These are phyloP conservation scores for Drosophila subquinaria DNA, from an alignment of 2,888 invertebrate species.

Conservation along the genomic window DNA sequence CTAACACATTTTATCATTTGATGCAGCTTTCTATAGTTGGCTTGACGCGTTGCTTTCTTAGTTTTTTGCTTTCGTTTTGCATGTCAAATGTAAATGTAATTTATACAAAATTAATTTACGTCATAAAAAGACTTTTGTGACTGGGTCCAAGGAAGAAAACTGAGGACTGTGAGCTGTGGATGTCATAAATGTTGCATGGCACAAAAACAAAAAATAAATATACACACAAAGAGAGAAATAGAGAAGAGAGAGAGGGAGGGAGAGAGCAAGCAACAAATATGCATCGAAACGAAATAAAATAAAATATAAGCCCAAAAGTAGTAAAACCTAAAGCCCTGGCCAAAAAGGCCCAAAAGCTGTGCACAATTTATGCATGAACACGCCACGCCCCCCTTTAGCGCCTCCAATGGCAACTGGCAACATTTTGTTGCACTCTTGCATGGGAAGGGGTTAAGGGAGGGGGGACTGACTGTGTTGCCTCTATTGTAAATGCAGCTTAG, in stretches of 20 bases:
- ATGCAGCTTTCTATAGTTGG: conserved; percentile 28
- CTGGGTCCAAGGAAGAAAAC: neutral
- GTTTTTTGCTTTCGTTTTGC: conserved; percentile 48
- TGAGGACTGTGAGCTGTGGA: conserved; percentile 47
- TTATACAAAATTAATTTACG: conserved; percentile 77
- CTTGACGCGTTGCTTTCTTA: conserved; percentile 43
- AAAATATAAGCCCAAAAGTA: conserved; percentile 76
- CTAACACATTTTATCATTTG: conserved; percentile 12
- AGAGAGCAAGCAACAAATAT: conserved; percentile 51
- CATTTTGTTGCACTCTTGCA: conserved; percentile 69
- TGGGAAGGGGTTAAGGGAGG: neutral
- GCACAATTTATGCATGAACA: conserved; percentile 77
- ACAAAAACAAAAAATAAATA: conserved; percentile 36
- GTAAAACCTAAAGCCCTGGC: conserved; percentile 74
- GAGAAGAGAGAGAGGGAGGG: neutral
- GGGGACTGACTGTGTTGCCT: conserved; percentile 38
- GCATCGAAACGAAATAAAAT: conserved; percentile 75
- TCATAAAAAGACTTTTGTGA: conserved; percentile 63
- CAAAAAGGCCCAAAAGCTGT: conserved; percentile 73
- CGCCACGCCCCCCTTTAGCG: conserved; percentile 53
- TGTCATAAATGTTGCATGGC: conserved; percentile 75
- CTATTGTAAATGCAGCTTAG: conserved; percentile 81
- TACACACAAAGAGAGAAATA: conserved; percentile 2
- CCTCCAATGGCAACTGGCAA: conserved; percentile 32
- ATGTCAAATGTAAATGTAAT: conserved; percentile 59